Evolutionary conservation across 2,113 vertebrate genomes (phyloP), one percentile per base, ranked within the genome.

Genomic region (Hylia prasina): DNA sequence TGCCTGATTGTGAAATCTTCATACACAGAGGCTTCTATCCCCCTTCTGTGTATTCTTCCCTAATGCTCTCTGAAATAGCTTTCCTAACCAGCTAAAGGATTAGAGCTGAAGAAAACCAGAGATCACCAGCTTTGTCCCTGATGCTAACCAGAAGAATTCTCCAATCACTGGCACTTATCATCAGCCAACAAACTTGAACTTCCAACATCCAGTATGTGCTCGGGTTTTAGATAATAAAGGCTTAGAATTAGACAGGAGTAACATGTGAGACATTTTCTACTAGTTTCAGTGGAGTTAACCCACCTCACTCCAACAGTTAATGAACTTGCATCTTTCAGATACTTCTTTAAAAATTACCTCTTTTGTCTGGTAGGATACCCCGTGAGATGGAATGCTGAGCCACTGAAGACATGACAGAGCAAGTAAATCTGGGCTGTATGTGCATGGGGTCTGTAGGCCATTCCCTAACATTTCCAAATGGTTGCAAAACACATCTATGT

Each of bases 91-190:
- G 83, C 69, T 73, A 68, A 65, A 73, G 64, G 81, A 93, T 93
- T 91, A 96, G 78, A 76, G 51, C 20, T 94, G 91, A 97, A 87
- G 78, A 90, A 96, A 91, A 91, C n/a, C 84, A 87, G 93, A 96
- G 72, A 63, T 63, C 68, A 90, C 78, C 71, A 84, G 58, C 53
- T 94, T 78, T 60, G 77, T 50, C 47, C 54, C 61, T 85, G 86
- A 87, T n/a, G n/a, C 37, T 90, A 95, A 93, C 45, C 91, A 96
- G 83, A 86, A 51, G 68, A 94, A 65, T 45, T 92, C 61, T 78
- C 48, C 64, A n/a, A 56, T 70, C 60, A 61, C 27, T 15, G 13
- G 37, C 78, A 68, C 69, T 94, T 95, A 76, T 18, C 39, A 31
- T 71, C 57, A 82, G 40, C 27, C 79, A 85, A 72, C 39, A 80